These are phyloP conservation scores for Diogma glabrata DNA, from an alignment of 2,888 invertebrate species.

Conservation along the genomic window DNA sequence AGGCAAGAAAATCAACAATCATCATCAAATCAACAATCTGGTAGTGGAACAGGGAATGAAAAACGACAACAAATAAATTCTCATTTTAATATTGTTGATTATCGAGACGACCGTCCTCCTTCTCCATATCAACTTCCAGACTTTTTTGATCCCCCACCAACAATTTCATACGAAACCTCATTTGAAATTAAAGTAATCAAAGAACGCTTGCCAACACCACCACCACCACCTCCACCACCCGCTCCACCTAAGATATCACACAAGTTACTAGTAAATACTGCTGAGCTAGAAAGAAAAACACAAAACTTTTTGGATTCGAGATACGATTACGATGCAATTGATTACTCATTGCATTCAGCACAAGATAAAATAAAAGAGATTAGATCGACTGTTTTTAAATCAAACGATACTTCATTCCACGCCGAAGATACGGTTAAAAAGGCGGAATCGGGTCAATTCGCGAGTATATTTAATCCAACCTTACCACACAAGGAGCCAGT, in stretches of 20 bases:
- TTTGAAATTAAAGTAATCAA: slow-evolving; percentile 35
- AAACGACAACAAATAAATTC: not conserved
- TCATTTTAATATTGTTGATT: slow-evolving; percentile 7
- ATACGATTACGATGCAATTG: slow-evolving; percentile 29
- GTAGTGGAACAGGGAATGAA: not conserved
- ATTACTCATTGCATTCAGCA: slow-evolving; percentile 33
- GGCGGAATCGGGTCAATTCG: slow-evolving; percentile 35
- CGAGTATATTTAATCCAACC: slow-evolving; percentile 35
- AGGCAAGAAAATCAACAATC: too few relatives aligned
- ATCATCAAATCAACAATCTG: not conserved
- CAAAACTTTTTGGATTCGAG: slow-evolving; percentile 33
- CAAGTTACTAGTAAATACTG: slow-evolving; percentile 33
- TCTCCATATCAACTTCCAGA: slow-evolving; percentile 22
- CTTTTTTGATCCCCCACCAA: slow-evolving; percentile 35
- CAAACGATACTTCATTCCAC: slow-evolving; percentile 33
- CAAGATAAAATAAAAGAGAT: slow-evolving; percentile 35
- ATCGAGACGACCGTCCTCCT: not conserved
- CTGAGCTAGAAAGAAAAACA: slow-evolving; percentile 34
- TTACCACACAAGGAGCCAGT: slow-evolving; percentile 30
- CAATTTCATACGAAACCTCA: slow-evolving; percentile 34
- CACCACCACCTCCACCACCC: slow-evolving; percentile 29
- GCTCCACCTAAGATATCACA: slow-evolving; percentile 28
- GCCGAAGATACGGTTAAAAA: slow-evolving; percentile 37
- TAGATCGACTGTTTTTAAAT: slow-evolving; percentile 34
- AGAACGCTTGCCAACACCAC: slow-evolving; percentile 28